These are phyloP conservation scores for Camponotus vicinus DNA, from an alignment of 1,140 invertebrate genomes.

Conservation along the genomic window DNA sequence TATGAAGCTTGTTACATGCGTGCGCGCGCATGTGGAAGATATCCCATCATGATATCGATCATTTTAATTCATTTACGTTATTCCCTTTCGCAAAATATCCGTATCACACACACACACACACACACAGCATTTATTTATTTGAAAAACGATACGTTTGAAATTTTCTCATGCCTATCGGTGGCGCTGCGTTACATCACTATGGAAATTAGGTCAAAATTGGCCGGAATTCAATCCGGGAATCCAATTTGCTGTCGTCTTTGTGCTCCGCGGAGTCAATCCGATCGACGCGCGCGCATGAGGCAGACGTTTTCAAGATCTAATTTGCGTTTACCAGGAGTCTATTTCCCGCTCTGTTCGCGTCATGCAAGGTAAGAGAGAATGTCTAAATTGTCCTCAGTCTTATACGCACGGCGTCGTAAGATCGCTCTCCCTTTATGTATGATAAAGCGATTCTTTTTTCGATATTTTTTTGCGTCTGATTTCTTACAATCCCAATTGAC, in stretches of 20 bases:
- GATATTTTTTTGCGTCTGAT: conserved; percentile 14
- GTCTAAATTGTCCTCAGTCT: conserved; percentile 35
- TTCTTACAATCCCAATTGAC: not conserved
- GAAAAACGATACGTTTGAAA: conserved; percentile 31
- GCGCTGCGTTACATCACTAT: conserved; percentile 32
- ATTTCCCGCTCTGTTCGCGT: conserved; percentile 37
- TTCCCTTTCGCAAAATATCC: conserved; percentile 41
- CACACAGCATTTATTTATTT: not conserved
- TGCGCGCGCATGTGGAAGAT: not conserved
- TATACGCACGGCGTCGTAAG: not conserved
- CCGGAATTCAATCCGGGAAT: conserved; percentile 74
- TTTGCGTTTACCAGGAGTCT: conserved; percentile 73
- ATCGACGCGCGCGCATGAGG: conserved; percentile 57
- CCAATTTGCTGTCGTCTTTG: conserved; percentile 75
- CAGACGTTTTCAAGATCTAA: conserved; percentile 75
- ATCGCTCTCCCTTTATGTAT: not conserved
- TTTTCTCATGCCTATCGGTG: conserved; percentile 41
- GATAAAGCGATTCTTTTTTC: not conserved
- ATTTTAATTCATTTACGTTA: conserved; percentile 1
- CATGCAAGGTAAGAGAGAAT: conserved; percentile 45
- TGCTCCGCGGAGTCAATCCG: conserved; percentile 64
- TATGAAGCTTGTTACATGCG: not conserved
- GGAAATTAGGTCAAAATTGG: conserved; percentile 75
- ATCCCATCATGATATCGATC: conserved; percentile 22
- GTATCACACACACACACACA: not conserved